Base-by-base conservation (phyloP, 2,888 invertebrate species). In the Dicycla oo region DNA sequence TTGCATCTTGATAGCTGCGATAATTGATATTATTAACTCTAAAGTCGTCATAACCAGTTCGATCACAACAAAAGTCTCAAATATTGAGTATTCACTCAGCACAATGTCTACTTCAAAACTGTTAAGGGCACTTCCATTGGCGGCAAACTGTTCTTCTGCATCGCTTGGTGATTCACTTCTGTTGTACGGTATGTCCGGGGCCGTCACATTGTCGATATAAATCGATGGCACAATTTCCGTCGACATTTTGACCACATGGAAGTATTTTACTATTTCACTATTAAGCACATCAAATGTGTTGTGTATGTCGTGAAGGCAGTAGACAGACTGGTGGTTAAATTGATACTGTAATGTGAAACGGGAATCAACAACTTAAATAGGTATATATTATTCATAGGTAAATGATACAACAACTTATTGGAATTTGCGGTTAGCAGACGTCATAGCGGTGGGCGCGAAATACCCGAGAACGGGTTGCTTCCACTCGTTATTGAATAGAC, bases 1-100 rank as follows among this genome's bases (percentile, higher is more conserved):
- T 38, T 88, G 87, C 83, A 94, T 90, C 75, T 91, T 93, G n/a
- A 90, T 85, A 88, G 92, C 93, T 88, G 94, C 94, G 58, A 88
- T 69, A 30, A 92, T 83, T 82, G 93, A 91, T 85, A 95, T 84
- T 45, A 90, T 81, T 84, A 94, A 86, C 81, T 95, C 94, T 74
- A 94, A 62, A 73, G 93, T 88, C 77, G 93, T 94, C 94, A 95
- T 94, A 34, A 94, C 83, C 66, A 94, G 92, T 91, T 94, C 94
- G 69, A 91, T 84, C 74, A 93, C 86, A 74, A 92, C 91, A 81
- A 95, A 94, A 34, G 87, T 89, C 85, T 91, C 87, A 77, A 92
- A 93, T 66, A 91, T 74, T 79, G 77, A 47, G 60, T 81, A 65
- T 69, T 80, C 73, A 73, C 73, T 74, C 76, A 81, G 66, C 56